Percentiles rank a stretch among this genome's conserved stretches.
Conservation (phyloP, 2,797 vertebrate species). For the Pelochelys cantorii region DNA sequence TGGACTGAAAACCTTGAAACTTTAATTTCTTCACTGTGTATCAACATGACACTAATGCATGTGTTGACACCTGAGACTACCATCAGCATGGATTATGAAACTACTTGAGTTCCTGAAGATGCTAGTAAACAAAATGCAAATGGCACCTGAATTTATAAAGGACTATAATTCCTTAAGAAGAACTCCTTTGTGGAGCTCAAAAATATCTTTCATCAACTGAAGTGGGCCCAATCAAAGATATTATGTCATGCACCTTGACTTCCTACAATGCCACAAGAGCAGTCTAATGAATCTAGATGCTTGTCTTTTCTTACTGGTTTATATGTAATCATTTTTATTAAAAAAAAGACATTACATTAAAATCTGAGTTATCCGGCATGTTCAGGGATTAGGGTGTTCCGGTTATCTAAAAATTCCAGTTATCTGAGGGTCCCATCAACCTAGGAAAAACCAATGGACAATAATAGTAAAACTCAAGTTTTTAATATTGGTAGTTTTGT, state of each 20-base stretch:
- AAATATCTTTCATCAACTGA: neutral
- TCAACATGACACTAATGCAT: neutral
- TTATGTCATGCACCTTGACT: neutral
- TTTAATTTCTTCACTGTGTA: slow-evolving; percentile 28
- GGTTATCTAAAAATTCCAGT: no score
- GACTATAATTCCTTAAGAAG: neutral
- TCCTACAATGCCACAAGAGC: neutral
- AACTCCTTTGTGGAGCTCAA: neutral
- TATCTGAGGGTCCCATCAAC: no score
- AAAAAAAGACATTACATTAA: neutral
- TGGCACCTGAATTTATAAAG: neutral
- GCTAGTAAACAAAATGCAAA: neutral
- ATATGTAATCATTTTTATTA: neutral
- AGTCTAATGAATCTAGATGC: neutral
- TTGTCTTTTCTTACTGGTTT: neutral
- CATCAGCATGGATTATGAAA: neutral
- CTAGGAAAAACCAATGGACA: no score
- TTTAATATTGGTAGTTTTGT: no score
- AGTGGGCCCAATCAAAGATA: neutral
- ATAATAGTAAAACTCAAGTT: no score
- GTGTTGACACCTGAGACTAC: neutral
- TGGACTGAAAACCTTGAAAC: neutral
- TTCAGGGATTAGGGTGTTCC: no score
- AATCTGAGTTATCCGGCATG: no score
- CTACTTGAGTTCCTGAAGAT: neutral